A percentile compares a stretch with the other conserved stretches of the same genome.
phyloP scores from a whole-genome alignment of 2,113 vertebrate species.

The Eclectus roratus region DNA sequence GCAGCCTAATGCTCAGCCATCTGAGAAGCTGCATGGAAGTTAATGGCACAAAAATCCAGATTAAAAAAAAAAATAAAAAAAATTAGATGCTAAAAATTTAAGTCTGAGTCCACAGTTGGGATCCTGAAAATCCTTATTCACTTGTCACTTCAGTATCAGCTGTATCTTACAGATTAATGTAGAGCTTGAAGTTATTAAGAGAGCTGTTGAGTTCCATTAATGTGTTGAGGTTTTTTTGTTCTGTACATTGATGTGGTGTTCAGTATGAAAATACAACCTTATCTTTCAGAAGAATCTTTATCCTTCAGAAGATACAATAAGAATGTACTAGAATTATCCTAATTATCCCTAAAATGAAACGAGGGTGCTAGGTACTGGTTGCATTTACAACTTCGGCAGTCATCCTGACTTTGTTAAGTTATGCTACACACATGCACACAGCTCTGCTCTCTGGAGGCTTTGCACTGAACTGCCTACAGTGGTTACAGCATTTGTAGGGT shows the following conservation, averaged over 20 bases:
- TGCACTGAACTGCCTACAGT: neutral
- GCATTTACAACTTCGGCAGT: neutral
- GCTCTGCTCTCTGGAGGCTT: neutral
- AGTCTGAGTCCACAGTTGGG: neutral
- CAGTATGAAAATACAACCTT: neutral
- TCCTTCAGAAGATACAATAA: neutral
- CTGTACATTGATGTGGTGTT: neutral
- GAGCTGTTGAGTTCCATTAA: neutral
- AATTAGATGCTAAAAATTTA: neutral
- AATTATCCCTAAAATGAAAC: neutral
- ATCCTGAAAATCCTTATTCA: neutral
- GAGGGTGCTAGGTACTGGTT: fast-evolving
- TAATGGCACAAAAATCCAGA: neutral
- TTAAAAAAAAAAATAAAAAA: neutral
- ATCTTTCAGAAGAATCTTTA: neutral
- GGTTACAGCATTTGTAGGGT: neutral
- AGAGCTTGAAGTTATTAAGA: neutral
- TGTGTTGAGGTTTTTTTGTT: neutral
- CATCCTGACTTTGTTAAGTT: neutral
- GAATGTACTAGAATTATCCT: neutral
- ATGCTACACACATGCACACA: fast-evolving
- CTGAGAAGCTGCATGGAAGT: neutral
- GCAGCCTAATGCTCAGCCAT: neutral
- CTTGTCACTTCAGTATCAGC: neutral
- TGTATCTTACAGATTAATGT: neutral